Conservation (phyloP, 1,140 invertebrate genomes). For the Ceratosolen solmsi region DNA sequence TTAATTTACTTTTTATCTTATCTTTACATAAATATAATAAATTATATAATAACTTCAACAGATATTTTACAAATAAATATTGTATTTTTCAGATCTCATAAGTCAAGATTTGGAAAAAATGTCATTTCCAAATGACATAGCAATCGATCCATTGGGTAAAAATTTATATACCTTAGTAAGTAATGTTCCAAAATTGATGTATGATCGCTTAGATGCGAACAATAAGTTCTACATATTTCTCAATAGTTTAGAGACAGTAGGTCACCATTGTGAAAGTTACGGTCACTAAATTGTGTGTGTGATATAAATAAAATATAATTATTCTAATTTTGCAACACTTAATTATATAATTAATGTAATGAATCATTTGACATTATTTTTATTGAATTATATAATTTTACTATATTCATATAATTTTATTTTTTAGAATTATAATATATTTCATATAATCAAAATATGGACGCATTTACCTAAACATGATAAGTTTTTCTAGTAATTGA, state of each 20-base stretch:
- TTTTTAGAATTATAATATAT: too few species aligned
- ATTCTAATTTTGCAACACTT: not conserved
- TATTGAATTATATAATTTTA: not conserved
- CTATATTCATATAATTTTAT: not conserved
- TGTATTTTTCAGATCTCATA: slow-evolving; percentile 64
- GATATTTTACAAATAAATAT: too few species aligned
- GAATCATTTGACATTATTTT: not conserved
- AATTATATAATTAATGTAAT: not conserved
- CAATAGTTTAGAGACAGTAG: slow-evolving; percentile 19
- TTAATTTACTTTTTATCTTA: too few species aligned
- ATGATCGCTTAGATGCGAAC: slow-evolving; percentile 72
- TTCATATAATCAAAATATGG: too few species aligned
- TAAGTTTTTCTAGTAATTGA: not conserved
- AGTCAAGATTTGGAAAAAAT: slow-evolving; percentile 65
- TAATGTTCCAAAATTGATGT: slow-evolving; percentile 78
- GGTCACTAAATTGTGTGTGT: not conserved
- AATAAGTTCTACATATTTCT: slow-evolving; percentile 34
- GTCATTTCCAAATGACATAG: slow-evolving; percentile 70
- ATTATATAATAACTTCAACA: too few species aligned
- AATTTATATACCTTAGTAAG: slow-evolving; percentile 81
- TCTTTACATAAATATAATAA: too few species aligned
- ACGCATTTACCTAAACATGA: slow-evolving; percentile 38
- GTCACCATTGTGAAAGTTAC: slow-evolving; percentile 26
- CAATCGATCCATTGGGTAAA: slow-evolving; percentile 59
- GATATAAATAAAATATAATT: not conserved